These are phyloP conservation scores for Axinella damicornis DNA, from an alignment of 37 sponge, comb jelly and placozoan genomes.

Conservation along the genomic window DNA sequence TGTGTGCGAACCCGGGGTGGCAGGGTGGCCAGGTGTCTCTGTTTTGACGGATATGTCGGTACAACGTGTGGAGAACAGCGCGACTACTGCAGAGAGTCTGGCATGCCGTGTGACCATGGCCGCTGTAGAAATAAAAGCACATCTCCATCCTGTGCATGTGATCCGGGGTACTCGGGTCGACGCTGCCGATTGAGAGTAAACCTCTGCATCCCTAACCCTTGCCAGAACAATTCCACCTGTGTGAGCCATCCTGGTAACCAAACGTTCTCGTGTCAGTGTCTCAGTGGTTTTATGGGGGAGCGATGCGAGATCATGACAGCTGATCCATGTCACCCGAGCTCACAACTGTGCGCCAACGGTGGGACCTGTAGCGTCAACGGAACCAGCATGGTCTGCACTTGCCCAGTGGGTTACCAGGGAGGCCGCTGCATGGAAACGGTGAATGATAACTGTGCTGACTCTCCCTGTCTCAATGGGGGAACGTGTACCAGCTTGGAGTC, in stretches of 20 bases:
- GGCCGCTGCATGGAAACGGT: background rate
- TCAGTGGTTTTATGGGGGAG: constrained; percentile 8
- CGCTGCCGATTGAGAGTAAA: background rate
- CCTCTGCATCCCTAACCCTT: constrained; percentile 18
- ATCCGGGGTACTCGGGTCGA: background rate
- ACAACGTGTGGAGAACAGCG: background rate
- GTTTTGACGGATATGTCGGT: constrained; percentile 24
- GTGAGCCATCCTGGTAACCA: too few relatives aligned
- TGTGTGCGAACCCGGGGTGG: constrained; percentile 16
- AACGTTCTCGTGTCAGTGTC: constrained; percentile 34
- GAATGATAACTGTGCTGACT: constrained; percentile 1
- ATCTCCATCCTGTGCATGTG: background rate
- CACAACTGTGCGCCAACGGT: constrained; percentile 5
- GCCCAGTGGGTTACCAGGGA: constrained; percentile 11
- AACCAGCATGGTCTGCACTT: background rate
- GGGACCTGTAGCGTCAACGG: constrained; percentile 9
- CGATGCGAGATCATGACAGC: background rate
- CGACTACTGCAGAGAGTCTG: constrained; percentile 14
- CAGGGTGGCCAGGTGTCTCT: constrained; percentile 1
- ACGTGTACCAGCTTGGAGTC: background rate
- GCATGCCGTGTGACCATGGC: constrained; percentile 13
- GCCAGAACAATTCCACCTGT: constrained; percentile 30
- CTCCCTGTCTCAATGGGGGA: constrained; percentile 30
- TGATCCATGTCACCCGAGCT: background rate
- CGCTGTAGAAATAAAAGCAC: background rate